Percentiles rank a stretch among this genome's conserved stretches.
phyloP scores from a whole-genome alignment of 2,797 vertebrate species.

The Neosalanx taihuensis region DNA sequence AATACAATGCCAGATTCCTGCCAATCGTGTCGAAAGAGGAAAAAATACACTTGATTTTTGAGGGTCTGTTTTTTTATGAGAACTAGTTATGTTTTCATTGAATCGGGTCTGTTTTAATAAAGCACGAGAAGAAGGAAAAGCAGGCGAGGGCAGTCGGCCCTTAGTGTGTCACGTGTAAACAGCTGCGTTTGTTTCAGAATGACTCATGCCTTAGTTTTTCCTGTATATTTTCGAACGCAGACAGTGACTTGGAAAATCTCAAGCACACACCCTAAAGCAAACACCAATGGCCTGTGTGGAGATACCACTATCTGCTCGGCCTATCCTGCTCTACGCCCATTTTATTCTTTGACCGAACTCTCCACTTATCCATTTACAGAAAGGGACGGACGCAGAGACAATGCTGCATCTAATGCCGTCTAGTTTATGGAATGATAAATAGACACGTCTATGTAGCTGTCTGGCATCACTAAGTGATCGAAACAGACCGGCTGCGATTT shows the following conservation, averaged over 20 bases:
- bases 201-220: constrained; percentile 75
- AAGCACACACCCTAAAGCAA: constrained; percentile 73
- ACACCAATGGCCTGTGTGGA: constrained; percentile 64
- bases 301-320: constrained; percentile 52
- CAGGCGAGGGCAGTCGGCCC: constrained; percentile 62
- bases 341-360: constrained; percentile 50
- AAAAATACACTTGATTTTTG: constrained; percentile 38
- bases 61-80: constrained; percentile 54
- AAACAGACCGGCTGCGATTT: constrained; percentile 46
- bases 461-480: constrained; percentile 50
- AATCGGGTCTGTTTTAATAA: constrained; percentile 61
- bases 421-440: constrained; percentile 36
- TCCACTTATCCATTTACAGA: constrained; percentile 23
- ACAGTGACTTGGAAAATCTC: constrained; percentile 73
- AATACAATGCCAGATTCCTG: constrained; percentile 59
- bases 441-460: constrained; percentile 17
- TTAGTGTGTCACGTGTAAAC: constrained; percentile 68
- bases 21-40: constrained; percentile 62
- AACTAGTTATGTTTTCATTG: constrained; percentile 59
- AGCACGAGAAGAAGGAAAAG: constrained; percentile 38
- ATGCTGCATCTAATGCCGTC: constrained; percentile 25
- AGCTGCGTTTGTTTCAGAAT: constrained; percentile 70
- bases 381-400: constrained; percentile 24
- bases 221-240: constrained; percentile 65
- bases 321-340: constrained; percentile 47